Evolutionary conservation across 2,888 invertebrate species (phyloP), one percentile per base, ranked within the genome.

Genomic region (Pandemis corylana): DNA sequence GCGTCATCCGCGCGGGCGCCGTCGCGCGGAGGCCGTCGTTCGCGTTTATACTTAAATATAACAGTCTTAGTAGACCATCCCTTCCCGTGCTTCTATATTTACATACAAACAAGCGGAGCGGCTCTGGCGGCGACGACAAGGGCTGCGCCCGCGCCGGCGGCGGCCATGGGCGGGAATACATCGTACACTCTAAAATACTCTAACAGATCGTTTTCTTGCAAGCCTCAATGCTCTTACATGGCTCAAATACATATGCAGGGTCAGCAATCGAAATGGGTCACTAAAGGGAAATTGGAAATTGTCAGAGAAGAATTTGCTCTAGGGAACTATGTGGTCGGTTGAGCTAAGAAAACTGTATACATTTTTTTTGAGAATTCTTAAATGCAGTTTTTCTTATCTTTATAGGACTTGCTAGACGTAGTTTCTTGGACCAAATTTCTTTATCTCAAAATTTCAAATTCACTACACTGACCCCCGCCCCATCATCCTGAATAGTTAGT

Each of bases 41-140:
- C 89, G 91, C 90, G 86, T 89, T 85, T 90, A 90, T 89, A 90
- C 91, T 92, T 93, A 92, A 91, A 89, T 85, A 89, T 92, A 93
- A 91, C 93, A 93, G 93, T 93, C 46, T 93, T 89, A 90, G 84
- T 86, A 87, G 87, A 87, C 90, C 89, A 89, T 89, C 89, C 86
- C 89, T 87, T 85, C 88, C 89, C 87, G 89, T 89, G 89, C 90
- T 88, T 66, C 86, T 89, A 87, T 90, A 92, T 92, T 90, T 91
- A 92, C 90, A 90, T 89, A 88, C 90, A 90, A 90, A 88, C 87
- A 82, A 82, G 82, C 82, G 85, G 89, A 87, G 85, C 87, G 86
- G 87, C 85, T 83, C 53, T 83, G 83, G 86, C 84, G 80, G 71
- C 77, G 78, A 78, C 49, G 5, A 7, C 46, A 46, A n/a, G 51